Percentiles rank a stretch among this genome's conserved stretches.
Conservation (phyloP, 1,140 invertebrate genomes). For the Hypsibius dujardini region DNA sequence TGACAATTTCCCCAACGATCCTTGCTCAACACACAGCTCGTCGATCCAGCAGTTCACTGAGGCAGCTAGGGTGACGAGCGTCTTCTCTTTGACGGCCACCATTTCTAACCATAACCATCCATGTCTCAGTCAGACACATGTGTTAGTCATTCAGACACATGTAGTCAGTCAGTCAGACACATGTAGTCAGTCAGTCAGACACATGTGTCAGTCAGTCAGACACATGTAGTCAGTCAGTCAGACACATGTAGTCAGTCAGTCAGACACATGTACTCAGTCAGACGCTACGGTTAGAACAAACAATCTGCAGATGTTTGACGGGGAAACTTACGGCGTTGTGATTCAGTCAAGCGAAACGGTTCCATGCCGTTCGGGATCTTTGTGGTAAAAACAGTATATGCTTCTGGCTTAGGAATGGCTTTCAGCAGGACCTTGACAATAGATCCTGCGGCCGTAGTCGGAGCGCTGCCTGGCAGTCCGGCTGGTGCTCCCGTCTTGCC, state of each 20-base stretch:
- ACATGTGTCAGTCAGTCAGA: background rate
- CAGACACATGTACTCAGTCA: background rate
- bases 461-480: too few species aligned
- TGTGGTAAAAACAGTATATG: constrained; percentile 1
- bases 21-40: background rate
- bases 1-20: background rate
- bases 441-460: too few species aligned
- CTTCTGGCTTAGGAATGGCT: background rate
- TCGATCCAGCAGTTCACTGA: constrained; percentile 2
- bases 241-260: background rate
- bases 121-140: background rate
- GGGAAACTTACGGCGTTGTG: background rate
- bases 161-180: background rate
- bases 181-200: background rate
- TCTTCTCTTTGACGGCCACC: background rate
- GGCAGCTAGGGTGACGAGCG: background rate
- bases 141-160: background rate
- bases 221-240: background rate
- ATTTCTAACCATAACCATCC: background rate
- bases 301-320: background rate
- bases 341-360: background rate
- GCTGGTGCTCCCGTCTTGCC: too few species aligned
- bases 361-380: background rate
- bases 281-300: background rate
- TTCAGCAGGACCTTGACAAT: background rate